Conservation (phyloP, 2,888 invertebrate species). For the Odontocerum albicorne region DNA sequence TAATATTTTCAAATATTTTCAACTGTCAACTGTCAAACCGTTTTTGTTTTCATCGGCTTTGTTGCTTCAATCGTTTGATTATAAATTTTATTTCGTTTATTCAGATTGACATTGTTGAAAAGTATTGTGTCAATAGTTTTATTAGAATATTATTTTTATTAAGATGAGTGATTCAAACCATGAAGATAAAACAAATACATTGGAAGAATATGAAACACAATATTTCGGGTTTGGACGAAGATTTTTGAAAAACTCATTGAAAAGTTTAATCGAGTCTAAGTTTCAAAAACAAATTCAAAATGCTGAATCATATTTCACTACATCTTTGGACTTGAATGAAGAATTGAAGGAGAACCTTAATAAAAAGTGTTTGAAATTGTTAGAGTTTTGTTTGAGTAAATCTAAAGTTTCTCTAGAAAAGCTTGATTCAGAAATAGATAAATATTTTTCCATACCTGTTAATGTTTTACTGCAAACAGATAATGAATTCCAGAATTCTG, state of each 20-base stretch:
- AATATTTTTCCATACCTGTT: slow-evolving; percentile 46
- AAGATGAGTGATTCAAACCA: background rate
- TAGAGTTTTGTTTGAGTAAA: slow-evolving; percentile 8
- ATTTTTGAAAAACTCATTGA: slow-evolving; percentile 50
- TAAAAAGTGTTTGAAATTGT: slow-evolving; percentile 47
- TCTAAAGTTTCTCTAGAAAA: slow-evolving; percentile 42
- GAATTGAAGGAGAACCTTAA: slow-evolving; percentile 46
- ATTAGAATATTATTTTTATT: no score
- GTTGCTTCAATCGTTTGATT: no score
- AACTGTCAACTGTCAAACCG: no score
- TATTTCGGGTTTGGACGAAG: slow-evolving; percentile 55
- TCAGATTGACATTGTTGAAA: no score
- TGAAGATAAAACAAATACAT: slow-evolving; percentile 23
- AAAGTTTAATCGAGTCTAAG: slow-evolving; percentile 54
- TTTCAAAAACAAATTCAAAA: slow-evolving; percentile 48
- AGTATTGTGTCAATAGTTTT: no score
- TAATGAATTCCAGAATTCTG: slow-evolving; percentile 47
- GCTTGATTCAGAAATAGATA: slow-evolving; percentile 51
- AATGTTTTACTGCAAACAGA: slow-evolving; percentile 51
- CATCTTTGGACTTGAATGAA: slow-evolving; percentile 48
- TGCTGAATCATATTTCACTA: slow-evolving; percentile 48
- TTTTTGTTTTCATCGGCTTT: no score
- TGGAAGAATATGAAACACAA: slow-evolving; percentile 56
- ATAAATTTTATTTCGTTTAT: no score
- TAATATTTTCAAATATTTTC: no score